These are phyloP conservation scores for Tuta absoluta DNA, from an alignment of 2,888 invertebrate species.

Conservation along the genomic window DNA sequence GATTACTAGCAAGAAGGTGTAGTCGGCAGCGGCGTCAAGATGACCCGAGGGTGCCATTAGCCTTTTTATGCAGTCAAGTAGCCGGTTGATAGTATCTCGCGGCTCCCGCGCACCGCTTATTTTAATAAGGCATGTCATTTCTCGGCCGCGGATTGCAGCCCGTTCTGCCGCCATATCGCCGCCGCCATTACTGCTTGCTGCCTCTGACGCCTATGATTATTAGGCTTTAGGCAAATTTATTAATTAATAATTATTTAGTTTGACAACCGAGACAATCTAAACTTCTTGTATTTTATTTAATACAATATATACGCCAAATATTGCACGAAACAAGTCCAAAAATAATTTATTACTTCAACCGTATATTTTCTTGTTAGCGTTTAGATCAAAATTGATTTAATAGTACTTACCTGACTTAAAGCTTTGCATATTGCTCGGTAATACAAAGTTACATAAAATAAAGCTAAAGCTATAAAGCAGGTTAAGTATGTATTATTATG, in stretches of 20 bases:
- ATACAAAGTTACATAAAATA: constrained; percentile 29
- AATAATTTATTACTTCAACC: background rate
- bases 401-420: constrained; percentile 12
- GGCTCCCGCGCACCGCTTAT: constrained; percentile 70
- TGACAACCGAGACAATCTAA: background rate
- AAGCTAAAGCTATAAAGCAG: constrained; percentile 28
- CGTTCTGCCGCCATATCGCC: constrained; percentile 40
- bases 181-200: constrained; percentile 16
- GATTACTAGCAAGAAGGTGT: constrained; percentile 39
- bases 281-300: background rate
- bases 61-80: constrained; percentile 68
- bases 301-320: background rate
- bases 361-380: constrained; percentile 1
- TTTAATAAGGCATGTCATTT: constrained; percentile 72
- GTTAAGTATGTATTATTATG: constrained; percentile 40
- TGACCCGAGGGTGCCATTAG: constrained; percentile 64
- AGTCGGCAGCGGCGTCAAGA: constrained; percentile 38
- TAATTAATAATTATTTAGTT: background rate
- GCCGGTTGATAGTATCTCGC: constrained; percentile 67
- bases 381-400: constrained; percentile 4
- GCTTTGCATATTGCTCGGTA: constrained; percentile 15
- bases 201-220: background rate
- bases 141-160: constrained; percentile 59
- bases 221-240: background rate
- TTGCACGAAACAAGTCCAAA: background rate